Conservation (phyloP, 1,140 invertebrate genomes). For the Drosophila asahinai region DNA sequence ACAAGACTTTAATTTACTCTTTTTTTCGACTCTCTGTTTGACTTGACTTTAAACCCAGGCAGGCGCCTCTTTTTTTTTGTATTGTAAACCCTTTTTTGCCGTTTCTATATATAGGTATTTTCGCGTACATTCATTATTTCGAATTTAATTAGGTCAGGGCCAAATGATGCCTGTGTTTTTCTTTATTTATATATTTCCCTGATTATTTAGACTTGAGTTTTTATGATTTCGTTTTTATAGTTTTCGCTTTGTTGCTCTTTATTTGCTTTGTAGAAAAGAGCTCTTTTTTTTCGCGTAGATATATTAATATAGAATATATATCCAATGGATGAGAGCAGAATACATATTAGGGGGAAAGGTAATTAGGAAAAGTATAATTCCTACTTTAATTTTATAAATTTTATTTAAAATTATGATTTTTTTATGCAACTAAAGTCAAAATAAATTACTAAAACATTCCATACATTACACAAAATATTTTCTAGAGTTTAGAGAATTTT, state of each 20-base stretch:
- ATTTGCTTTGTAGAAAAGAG: conserved; percentile 2
- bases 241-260: conserved; percentile 20
- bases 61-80: neutral
- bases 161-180: conserved; percentile 25
- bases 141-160: conserved; percentile 73
- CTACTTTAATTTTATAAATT: neutral
- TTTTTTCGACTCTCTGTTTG: conserved; percentile 10
- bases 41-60: neutral
- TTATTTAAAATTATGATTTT: no score
- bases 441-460: no score
- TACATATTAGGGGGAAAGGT: neutral
- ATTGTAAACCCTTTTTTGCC: conserved; percentile 41
- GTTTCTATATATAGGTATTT: conserved; percentile 34
- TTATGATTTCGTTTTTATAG: conserved; percentile 14
- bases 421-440: neutral
- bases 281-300: neutral
- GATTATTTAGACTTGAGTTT: conserved; percentile 9
- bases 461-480: neutral
- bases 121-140: conserved; percentile 39
- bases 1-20: conserved; percentile 19
- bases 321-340: conserved; percentile 4
- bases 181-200: conserved; percentile 10
- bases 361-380: no score
- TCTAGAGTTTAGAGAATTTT: neutral
- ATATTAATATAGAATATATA: conserved; percentile 1